Evolutionary conservation across 2,888 invertebrate species (phyloP).

Genomic region (Nomada fucata): DNA sequence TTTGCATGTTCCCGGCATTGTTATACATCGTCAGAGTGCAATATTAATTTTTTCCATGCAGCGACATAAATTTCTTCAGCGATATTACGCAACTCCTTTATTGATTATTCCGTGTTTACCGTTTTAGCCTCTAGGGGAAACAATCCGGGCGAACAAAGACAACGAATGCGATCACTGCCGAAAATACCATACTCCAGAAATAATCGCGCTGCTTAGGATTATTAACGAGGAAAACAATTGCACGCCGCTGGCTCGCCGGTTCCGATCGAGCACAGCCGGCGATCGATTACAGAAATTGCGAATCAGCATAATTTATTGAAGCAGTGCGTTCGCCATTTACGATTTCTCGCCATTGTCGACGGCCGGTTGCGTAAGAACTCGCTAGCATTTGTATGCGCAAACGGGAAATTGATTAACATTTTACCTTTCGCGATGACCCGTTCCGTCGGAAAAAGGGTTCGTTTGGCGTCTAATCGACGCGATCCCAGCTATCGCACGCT

Average conservation of each 20-base stretch:
- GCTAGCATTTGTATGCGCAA: slow-evolving; percentile 15
- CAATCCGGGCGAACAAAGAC: background rate
- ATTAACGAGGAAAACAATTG: slow-evolving; percentile 8
- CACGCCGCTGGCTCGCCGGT: background rate
- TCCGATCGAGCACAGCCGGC: background rate
- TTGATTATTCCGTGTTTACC: too few species aligned
- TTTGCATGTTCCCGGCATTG: too few species aligned
- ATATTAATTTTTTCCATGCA: too few species aligned
- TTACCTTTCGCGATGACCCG: slow-evolving; percentile 43
- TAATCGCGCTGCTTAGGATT: background rate
- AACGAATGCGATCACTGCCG: slow-evolving; percentile 15
- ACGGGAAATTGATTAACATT: slow-evolving; percentile 46
- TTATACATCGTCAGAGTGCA: too few species aligned
- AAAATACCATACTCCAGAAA: slow-evolving; percentile 18
- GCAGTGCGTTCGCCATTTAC: slow-evolving; percentile 23
- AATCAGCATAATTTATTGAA: slow-evolving; percentile 36
- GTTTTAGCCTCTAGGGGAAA: background rate
- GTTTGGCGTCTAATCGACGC: slow-evolving; percentile 11
- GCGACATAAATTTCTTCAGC: too few species aligned
- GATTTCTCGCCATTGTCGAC: slow-evolving; percentile 33
- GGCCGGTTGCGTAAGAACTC: slow-evolving; percentile 33
- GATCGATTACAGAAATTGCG: slow-evolving; percentile 8
- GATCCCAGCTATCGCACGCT: too few species aligned
- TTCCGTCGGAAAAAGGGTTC: slow-evolving; percentile 30
- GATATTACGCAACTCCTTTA: background rate